Evolutionary conservation across 2,888 invertebrate species (phyloP).

Genomic region (Agrochola circellaris): DNA sequence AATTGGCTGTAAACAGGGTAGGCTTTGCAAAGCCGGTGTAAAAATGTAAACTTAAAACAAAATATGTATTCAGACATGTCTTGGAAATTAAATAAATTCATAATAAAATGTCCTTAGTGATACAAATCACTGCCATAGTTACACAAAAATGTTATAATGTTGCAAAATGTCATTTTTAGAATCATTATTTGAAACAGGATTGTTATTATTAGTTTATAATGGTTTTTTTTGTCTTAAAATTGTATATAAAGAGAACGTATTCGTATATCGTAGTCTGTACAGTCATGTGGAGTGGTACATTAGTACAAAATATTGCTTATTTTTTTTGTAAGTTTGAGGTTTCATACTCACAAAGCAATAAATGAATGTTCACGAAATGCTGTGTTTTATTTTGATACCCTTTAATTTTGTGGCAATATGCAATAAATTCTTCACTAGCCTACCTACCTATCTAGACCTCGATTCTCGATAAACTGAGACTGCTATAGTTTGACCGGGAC

Average conservation of each 20-base stretch:
- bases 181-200: constrained; percentile 33
- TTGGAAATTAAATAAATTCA: constrained; percentile 21
- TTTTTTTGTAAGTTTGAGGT: constrained; percentile 83
- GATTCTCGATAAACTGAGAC: not conserved
- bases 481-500: not conserved
- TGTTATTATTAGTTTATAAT: constrained; percentile 42
- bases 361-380: constrained; percentile 82
- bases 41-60: constrained; percentile 14
- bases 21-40: constrained; percentile 43
- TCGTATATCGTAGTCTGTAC: constrained; percentile 72
- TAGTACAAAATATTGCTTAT: constrained; percentile 88
- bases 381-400: constrained; percentile 58
- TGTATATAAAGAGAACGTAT: constrained; percentile 65
- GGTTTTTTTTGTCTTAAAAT: constrained; percentile 40
- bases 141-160: constrained; percentile 30
- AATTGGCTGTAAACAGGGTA: constrained; percentile 62
- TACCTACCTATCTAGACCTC: too few relatives aligned
- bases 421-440: not conserved
- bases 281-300: constrained; percentile 85
- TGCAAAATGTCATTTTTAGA: constrained; percentile 28
- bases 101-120: constrained; percentile 22
- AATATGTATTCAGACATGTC: constrained; percentile 16
- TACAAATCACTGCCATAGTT: constrained; percentile 47
- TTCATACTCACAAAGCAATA: constrained; percentile 86
- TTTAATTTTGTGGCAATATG: not conserved